Evolutionary conservation across 2,113 vertebrate species (phyloP).

Genomic region (Colinus virginianus): DNA sequence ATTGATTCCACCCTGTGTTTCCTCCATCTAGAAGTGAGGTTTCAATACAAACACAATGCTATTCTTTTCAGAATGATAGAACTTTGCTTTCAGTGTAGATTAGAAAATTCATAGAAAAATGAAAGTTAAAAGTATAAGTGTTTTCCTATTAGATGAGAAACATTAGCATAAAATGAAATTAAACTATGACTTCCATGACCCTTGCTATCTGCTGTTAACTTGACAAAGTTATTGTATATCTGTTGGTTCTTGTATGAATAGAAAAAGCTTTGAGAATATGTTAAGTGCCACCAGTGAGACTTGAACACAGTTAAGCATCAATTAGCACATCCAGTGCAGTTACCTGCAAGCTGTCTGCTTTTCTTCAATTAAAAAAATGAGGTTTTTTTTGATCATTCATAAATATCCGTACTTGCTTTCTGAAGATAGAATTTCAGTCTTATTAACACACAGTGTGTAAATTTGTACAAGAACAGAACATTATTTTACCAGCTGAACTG

Average conservation of each 20-base stretch:
- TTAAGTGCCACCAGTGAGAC: neutral
- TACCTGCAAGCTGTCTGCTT: neutral
- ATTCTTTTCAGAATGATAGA: neutral
- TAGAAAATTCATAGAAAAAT: neutral
- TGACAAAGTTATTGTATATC: neutral
- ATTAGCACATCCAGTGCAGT: neutral
- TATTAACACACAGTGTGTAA: constrained; percentile 32
- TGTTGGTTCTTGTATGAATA: neutral
- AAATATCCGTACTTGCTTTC: constrained; percentile 20
- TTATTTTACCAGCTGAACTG: neutral
- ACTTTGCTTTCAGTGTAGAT: neutral
- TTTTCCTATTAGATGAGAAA: neutral
- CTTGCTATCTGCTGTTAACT: neutral
- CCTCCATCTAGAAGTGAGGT: neutral
- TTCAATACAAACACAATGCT: fast-evolving
- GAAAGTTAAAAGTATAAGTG: neutral
- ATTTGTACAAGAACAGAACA: neutral
- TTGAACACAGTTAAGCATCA: neutral
- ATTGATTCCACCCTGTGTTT: neutral
- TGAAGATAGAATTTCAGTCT: constrained; percentile 5
- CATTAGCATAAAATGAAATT: neutral
- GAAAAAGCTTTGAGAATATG: neutral
- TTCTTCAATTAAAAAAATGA: neutral
- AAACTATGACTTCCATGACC: neutral
- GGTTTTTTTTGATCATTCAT: neutral